Conservation (phyloP, 1,140 invertebrate genomes). For the Drosophila nasuta region DNA sequence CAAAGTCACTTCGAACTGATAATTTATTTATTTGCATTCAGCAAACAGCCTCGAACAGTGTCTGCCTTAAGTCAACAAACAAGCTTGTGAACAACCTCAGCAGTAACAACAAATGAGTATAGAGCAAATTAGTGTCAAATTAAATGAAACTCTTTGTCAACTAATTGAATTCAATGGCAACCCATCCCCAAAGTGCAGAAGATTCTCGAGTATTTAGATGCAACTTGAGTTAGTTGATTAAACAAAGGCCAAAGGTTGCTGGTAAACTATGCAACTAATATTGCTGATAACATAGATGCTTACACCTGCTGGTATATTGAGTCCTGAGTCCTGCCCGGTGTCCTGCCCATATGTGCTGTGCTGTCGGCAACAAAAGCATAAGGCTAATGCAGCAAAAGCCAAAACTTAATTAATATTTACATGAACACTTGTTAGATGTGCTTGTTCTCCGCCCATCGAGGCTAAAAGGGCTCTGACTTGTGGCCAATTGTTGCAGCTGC, state of each 20-base stretch:
- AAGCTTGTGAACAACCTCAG: constrained; percentile 23
- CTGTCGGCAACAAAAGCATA: constrained; percentile 52
- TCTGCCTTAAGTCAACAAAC: constrained; percentile 10
- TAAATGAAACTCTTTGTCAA: constrained; percentile 68
- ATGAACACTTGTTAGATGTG: constrained; percentile 51
- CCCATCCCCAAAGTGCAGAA: not conserved
- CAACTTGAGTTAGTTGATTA: constrained; percentile 59
- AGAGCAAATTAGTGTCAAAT: constrained; percentile 68
- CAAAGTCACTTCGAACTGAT: constrained; percentile 4
- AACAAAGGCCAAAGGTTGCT: constrained; percentile 53
- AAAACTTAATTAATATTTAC: constrained; percentile 83
- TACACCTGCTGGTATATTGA: constrained; percentile 27
- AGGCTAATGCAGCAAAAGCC: constrained; percentile 67
- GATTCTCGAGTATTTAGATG: constrained; percentile 12
- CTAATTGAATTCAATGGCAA: constrained; percentile 62
- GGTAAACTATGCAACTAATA: constrained; percentile 65
- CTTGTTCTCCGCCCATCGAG: not conserved
- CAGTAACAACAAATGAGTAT: constrained; percentile 27
- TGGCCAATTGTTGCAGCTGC: constrained; percentile 38
- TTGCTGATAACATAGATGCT: constrained; percentile 54
- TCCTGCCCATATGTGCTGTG: not conserved
- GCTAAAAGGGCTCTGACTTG: constrained; percentile 10
- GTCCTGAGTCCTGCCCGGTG: not conserved
- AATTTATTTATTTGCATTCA: constrained; percentile 22
- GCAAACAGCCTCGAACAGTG: constrained; percentile 17